These are phyloP conservation scores for Chaetodon auriga DNA, from an alignment of 2,113 vertebrate species.

Conservation along the genomic window DNA sequence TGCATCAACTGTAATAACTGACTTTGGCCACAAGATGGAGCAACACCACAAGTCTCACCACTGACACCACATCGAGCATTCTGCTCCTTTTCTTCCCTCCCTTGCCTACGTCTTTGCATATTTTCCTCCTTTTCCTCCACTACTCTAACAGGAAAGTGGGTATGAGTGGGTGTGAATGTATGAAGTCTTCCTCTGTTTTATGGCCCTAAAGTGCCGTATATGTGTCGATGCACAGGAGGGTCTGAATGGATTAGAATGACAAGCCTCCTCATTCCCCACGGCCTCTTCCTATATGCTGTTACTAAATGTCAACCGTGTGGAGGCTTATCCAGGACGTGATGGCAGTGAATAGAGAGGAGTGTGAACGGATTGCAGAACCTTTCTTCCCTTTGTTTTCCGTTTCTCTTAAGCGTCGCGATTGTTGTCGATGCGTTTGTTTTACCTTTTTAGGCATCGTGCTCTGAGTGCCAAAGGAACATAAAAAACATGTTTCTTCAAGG, in stretches of 20 bases:
- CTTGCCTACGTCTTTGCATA: neutral
- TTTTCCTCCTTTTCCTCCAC: neutral
- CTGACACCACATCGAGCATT: neutral
- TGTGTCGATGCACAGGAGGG: conserved; percentile 29
- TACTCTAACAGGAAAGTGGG: conserved; percentile 4
- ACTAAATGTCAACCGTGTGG: conserved; percentile 13
- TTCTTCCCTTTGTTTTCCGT: neutral
- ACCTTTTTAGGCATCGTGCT: neutral
- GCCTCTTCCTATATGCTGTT: conserved; percentile 5
- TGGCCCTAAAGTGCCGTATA: neutral
- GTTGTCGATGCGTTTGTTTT: neutral
- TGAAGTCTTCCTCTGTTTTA: conserved; percentile 24
- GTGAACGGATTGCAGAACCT: conserved; percentile 1
- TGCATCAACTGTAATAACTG: neutral
- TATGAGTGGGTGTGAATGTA: conserved; percentile 50
- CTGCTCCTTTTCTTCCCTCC: neutral
- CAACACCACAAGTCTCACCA: neutral
- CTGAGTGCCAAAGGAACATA: neutral
- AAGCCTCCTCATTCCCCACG: conserved; percentile 34
- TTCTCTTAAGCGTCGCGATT: neutral
- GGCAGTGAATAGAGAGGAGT: conserved; percentile 3
- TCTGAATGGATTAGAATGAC: conserved; percentile 62
- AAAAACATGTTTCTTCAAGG: neutral
- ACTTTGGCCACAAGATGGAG: conserved; percentile 51
- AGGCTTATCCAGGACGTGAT: conserved; percentile 22